Base-by-base conservation (phyloP, 1,140 invertebrate genomes). In the Drosophila sechellia region DNA sequence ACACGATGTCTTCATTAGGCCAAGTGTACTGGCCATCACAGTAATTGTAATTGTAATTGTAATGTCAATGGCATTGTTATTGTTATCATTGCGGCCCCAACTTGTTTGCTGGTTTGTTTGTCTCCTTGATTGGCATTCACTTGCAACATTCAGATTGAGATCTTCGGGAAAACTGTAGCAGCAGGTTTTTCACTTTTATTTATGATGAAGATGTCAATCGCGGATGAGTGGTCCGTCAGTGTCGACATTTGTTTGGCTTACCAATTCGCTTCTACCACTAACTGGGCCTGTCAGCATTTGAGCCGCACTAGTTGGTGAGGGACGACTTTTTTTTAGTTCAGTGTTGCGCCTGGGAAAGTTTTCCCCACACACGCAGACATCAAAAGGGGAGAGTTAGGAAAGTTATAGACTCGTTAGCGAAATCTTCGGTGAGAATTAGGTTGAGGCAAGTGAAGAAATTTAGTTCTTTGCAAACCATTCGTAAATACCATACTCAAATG, bases 191-290 rank as follows among this genome's bases (percentile, higher is more conserved):
- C 84, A 90, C 89, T 91, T 89, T 90, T 90, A 90, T 90, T 90
- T 90, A 90, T 90, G 89, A 90, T 90, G 89, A 90, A 90, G 89
- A 90, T 91, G 89, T 90, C 89, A 90, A 90, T 90, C 87, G 77
- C 37, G 48, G 46, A 53, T 63, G 74, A 46, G 27, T 54, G 34
- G 56, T 63, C 58, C 72, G 74, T 71, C 64, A 35, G 80, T 77
- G 77, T 71, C 78, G 81, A 77, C 80, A 75, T 90, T 77, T 90
- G 81, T 84, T 90, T 89, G 77, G 69, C 77, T 77, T 90, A 80
- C 64, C 89, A 89, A 84, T 84, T 81, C 69, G 43, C 78, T 49
- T 11, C 50, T 40, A 46, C 48, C 22, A 53, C 68, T 65, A 74
- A 46, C 72, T 69, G 63, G 65, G 65, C 56, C 50, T 69, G 58